Conservation (phyloP, 2,113 vertebrate species). For the Lethenteron reissneri region DNA sequence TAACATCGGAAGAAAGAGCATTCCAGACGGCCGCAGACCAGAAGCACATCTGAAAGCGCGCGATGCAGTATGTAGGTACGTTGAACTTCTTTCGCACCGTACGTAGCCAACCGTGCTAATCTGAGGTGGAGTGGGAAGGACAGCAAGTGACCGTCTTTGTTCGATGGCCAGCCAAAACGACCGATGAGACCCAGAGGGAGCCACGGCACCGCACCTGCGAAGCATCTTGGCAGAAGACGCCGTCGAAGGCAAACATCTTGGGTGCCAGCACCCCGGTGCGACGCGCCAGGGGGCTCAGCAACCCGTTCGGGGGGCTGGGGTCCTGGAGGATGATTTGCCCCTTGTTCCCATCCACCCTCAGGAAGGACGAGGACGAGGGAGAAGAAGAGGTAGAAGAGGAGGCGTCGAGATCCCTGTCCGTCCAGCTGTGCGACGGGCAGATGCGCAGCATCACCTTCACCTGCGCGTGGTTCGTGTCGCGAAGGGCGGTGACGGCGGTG, state of each 20-base stretch:
- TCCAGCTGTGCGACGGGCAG: conserved; percentile 36
- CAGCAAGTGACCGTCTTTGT: no score
- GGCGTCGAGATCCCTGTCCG: conserved; percentile 16
- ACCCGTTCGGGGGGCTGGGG: conserved; percentile 32
- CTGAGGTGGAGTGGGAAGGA: no score
- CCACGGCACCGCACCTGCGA: conserved; percentile 44
- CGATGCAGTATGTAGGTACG: no score
- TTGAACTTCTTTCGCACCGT: no score
- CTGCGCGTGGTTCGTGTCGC: conserved; percentile 18
- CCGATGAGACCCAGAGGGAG: no score
- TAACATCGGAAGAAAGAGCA: no score
- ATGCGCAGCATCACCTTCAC: conserved; percentile 96
- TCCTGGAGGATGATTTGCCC: conserved; percentile 87
- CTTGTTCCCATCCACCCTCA: conserved; percentile 82
- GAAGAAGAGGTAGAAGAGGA: no score
- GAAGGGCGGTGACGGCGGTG: no score
- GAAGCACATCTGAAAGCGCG: no score
- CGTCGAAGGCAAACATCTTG: conserved; percentile 94
- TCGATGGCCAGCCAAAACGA: no score
- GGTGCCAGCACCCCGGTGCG: conserved; percentile 60
- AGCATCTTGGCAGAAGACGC: conserved; percentile 73
- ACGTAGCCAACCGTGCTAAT: no score
- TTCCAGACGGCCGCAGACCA: no score
- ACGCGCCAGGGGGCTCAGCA: conserved; percentile 43
- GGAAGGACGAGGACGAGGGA: conserved; percentile 51